Evolutionary conservation across 2,113 vertebrate genomes (phyloP).

Genomic region (Phalacrocorax pelagicus): DNA sequence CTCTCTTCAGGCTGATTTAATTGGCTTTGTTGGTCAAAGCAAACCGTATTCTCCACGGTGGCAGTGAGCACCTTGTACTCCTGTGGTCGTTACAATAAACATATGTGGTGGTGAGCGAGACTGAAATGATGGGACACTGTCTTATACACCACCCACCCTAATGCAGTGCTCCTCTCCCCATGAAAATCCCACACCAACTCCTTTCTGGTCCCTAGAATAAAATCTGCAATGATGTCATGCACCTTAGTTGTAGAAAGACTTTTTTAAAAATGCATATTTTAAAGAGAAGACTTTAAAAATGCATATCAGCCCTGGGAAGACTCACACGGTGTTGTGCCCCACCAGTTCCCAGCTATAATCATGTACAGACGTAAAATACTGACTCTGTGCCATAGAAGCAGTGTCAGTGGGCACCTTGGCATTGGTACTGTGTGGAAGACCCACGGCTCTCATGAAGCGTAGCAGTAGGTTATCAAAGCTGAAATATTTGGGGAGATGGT

Average conservation of each 20-base stretch:
- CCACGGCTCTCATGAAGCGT: accelerated
- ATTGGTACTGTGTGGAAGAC: accelerated
- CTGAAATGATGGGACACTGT: not conserved
- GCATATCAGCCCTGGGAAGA: not conserved
- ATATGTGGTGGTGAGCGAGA: accelerated
- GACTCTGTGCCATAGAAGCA: not conserved
- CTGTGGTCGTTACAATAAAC: accelerated
- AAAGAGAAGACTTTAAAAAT: not conserved
- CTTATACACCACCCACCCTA: not conserved
- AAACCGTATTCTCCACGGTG: accelerated
- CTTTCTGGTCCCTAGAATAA: not conserved
- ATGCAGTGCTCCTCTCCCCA: accelerated
- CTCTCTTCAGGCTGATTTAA: not conserved
- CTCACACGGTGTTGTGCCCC: accelerated
- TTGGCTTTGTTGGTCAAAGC: not conserved
- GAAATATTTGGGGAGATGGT: not conserved
- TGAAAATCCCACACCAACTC: not conserved
- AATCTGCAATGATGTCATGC: accelerated
- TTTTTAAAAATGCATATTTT: no score
- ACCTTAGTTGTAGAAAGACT: not conserved
- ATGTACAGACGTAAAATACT: accelerated
- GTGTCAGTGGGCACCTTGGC: not conserved
- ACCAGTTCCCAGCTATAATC: not conserved
- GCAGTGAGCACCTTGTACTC: not conserved
- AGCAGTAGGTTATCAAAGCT: not conserved